Evolutionary conservation across 2,113 vertebrate species (phyloP).

Genomic region (Labeo catla): DNA sequence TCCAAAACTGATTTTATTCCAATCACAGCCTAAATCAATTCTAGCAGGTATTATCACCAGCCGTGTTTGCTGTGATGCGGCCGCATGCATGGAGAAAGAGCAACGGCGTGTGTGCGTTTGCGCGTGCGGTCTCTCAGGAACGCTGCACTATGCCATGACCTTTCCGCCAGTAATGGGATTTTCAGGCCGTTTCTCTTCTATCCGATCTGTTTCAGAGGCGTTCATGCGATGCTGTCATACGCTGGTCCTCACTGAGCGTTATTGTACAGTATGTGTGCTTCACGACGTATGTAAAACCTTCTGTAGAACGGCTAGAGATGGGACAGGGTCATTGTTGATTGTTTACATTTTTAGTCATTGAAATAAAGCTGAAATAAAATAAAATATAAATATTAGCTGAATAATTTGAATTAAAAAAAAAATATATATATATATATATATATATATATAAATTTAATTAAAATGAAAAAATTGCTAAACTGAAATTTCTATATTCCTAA

Average conservation of each 20-base stretch:
- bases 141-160: slow-evolving; percentile 61
- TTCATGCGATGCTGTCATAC: slow-evolving; percentile 23
- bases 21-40: slow-evolving; percentile 52
- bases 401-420: too few species aligned
- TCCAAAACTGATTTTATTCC: slow-evolving; percentile 48
- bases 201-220: slow-evolving; percentile 16
- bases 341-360: too few species aligned
- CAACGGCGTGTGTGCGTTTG: slow-evolving; percentile 46
- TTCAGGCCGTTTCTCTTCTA: slow-evolving; percentile 56
- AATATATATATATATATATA: not conserved
- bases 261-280: too few species aligned
- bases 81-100: not conserved
- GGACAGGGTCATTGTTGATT: not conserved
- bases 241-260: not conserved
- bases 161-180: slow-evolving; percentile 71
- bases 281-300: too few species aligned
- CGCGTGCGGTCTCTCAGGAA: slow-evolving; percentile 61
- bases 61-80: slow-evolving; percentile 16
- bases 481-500: too few species aligned
- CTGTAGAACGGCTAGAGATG: too few species aligned
- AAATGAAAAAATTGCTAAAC: too few species aligned
- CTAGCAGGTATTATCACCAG: slow-evolving; percentile 39
- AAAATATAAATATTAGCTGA: not conserved
- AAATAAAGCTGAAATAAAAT: not conserved
- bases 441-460: too few species aligned